A percentile compares a stretch with the other conserved stretches of the same genome.
phyloP scores from a whole-genome alignment of 2,113 vertebrate genomes.

The Pyrgilauda ruficollis region DNA sequence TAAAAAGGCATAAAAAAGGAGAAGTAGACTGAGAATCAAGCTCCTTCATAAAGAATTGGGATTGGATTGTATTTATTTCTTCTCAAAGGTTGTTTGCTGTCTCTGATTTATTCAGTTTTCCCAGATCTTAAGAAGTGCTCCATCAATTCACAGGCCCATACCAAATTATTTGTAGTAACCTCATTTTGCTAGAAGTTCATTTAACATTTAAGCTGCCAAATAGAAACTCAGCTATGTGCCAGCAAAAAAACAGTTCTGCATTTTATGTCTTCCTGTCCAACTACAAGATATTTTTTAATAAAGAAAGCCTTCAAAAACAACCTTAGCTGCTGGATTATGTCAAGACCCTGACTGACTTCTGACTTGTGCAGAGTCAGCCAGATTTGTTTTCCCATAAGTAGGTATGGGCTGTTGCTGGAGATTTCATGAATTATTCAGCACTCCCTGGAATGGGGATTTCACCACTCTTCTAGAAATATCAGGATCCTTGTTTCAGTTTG shows the following conservation, averaged over 20 bases:
- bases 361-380: background rate
- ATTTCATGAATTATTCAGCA: background rate
- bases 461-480: background rate
- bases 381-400: background rate
- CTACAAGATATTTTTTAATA: background rate
- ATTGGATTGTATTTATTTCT: background rate
- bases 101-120: background rate
- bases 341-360: background rate
- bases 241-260: background rate
- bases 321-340: background rate
- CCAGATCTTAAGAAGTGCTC: background rate
- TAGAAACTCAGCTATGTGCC: background rate
- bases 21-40: background rate
- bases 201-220: constrained; percentile 11
- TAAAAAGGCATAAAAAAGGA: background rate
- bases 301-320: background rate
- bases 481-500: background rate
- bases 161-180: constrained; percentile 36
- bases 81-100: background rate
- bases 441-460: background rate
- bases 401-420: background rate
- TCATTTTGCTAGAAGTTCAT: constrained; percentile 42
- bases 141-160: background rate
- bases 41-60: background rate
- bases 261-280: constrained; percentile 11